Conservation (phyloP, 2,797 vertebrate species). For the Poeciliopsis presidionis region DNA sequence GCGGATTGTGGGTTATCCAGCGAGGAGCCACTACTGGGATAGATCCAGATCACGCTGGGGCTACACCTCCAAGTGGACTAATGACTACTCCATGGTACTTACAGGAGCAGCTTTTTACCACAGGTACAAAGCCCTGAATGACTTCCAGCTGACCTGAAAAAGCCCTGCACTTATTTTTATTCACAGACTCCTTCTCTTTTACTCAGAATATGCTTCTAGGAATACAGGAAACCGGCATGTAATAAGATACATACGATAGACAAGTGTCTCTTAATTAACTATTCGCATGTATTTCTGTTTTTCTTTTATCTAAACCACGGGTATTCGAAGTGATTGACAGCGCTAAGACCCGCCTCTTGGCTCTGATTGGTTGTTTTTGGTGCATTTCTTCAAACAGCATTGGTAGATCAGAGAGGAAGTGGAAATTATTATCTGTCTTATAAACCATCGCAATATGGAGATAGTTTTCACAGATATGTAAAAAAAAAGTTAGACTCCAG, state of each 20-base stretch:
- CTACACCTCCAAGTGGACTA: slow-evolving; percentile 88
- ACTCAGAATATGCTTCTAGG: not conserved
- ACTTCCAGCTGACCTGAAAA: not conserved
- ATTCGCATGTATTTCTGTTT: no score
- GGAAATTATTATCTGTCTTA: no score
- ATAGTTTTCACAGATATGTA: no score
- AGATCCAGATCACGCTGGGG: slow-evolving; percentile 82
- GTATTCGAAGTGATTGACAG: no score
- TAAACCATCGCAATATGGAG: no score
- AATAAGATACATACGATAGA: not conserved
- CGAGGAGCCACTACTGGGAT: slow-evolving; percentile 91
- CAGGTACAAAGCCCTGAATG: slow-evolving; percentile 62
- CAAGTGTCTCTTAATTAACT: not conserved
- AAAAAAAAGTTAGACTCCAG: no score
- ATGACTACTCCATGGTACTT: slow-evolving; percentile 85
- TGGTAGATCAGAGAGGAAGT: no score
- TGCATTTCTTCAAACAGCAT: no score
- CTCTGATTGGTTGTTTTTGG: no score
- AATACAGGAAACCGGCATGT: not conserved
- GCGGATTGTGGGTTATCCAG: slow-evolving; percentile 89
- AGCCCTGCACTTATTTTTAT: not conserved
- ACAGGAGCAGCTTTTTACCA: slow-evolving; percentile 86
- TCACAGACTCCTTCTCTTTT: not conserved
- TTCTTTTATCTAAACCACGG: no score
- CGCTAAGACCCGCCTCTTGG: no score